Conservation (phyloP, 2,888 invertebrate genomes). For the Erynnis tages region DNA sequence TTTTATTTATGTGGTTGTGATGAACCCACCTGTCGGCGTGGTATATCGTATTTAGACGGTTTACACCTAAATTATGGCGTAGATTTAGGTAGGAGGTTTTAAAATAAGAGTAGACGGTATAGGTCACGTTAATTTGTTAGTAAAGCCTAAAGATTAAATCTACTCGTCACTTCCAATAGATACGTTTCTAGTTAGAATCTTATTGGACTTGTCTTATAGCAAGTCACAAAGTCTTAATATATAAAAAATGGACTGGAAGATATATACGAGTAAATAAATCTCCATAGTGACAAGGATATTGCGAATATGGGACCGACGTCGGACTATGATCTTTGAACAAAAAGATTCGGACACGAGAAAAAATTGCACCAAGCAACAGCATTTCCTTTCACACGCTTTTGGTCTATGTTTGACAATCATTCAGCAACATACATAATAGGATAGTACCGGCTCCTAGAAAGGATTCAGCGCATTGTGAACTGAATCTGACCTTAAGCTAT, state of each 20-base stretch:
- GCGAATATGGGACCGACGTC: too few relatives aligned
- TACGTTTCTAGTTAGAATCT: not conserved
- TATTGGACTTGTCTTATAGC: not conserved
- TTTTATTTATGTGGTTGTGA: slow-evolving; percentile 16
- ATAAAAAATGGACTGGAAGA: too few relatives aligned
- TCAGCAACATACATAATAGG: not conserved
- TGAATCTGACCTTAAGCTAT: slow-evolving; percentile 50
- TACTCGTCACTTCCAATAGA: too few relatives aligned
- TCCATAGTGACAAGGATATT: too few relatives aligned
- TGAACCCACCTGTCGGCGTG: slow-evolving; percentile 22
- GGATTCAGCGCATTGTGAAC: slow-evolving; percentile 11
- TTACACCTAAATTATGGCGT: slow-evolving; percentile 5
- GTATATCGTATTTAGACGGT: not conserved
- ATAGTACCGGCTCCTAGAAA: slow-evolving; percentile 14
- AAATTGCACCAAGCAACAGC: not conserved
- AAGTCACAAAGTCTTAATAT: too few relatives aligned
- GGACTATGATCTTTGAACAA: too few relatives aligned
- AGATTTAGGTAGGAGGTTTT: too few relatives aligned
- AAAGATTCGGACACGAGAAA: not conserved
- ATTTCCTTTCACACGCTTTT: slow-evolving; percentile 12
- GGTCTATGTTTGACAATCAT: slow-evolving; percentile 5
- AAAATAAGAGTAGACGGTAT: too few relatives aligned
- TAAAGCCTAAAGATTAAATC: not conserved
- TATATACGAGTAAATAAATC: too few relatives aligned
- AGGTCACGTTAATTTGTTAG: too few relatives aligned